phyloP scores from a whole-genome alignment of 2,888 invertebrate species.

The Synergus itoensis region DNA sequence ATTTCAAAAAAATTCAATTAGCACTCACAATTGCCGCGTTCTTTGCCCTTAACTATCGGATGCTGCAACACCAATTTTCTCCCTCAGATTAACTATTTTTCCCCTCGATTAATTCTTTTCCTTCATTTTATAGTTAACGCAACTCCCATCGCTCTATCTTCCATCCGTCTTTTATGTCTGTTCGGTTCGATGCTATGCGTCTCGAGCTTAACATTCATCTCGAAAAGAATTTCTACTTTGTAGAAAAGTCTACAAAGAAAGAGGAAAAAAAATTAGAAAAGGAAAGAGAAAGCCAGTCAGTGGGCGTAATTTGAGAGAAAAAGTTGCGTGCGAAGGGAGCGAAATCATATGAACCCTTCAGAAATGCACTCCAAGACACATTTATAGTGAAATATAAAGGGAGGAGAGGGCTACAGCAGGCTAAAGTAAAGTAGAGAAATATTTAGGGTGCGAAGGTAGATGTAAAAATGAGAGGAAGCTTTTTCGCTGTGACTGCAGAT shows the following conservation, averaged over 20 bases:
- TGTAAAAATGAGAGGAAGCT: constrained; percentile 8
- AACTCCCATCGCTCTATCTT: constrained; percentile 15
- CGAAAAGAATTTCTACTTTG: not conserved
- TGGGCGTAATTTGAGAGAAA: constrained; percentile 7
- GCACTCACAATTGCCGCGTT: constrained; percentile 9
- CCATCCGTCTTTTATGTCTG: constrained; percentile 17
- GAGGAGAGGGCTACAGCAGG: constrained; percentile 6
- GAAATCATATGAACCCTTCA: constrained; percentile 32
- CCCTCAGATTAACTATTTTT: not conserved
- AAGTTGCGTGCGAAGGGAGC: constrained; percentile 27
- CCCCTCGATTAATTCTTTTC: not conserved
- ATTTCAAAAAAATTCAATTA: constrained; percentile 35
- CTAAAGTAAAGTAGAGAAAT: not conserved
- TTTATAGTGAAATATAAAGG: constrained; percentile 25
- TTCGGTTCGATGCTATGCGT: not conserved
- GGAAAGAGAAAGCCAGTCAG: not conserved
- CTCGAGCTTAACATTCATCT: constrained; percentile 10
- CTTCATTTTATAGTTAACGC: not conserved
- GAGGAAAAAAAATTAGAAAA: not conserved
- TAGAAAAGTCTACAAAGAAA: not conserved
- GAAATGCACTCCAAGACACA: not conserved
- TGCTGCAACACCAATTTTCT: not conserved
- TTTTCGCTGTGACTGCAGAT: not conserved
- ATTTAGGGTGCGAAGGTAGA: not conserved
- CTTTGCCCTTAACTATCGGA: constrained; percentile 2